Evolutionary conservation across 2,797 vertebrate genomes (phyloP), one percentile per base, ranked within the genome.

Genomic region (Catharus ustulatus): DNA sequence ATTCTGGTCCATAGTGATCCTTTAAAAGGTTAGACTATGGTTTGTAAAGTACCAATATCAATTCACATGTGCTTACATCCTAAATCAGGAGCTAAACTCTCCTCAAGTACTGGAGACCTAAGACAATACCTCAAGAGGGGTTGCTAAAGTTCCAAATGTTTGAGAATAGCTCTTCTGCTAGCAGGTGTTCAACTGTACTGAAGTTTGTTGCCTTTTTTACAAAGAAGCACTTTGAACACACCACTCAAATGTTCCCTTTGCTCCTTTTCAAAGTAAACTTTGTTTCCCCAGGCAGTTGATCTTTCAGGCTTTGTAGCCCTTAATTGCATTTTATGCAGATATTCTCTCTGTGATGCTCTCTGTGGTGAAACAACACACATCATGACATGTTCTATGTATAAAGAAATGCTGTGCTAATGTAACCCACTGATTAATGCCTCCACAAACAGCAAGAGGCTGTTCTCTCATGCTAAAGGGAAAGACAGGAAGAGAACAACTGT

Each of bases 251-350:
- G 38, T 36, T 94, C 71, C 42, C 48, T 89, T 48, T 66, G 29
- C 66, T 87, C 48, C 58, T 62, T 58, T 83, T 77, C 69, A 63
- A 93, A 93, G 84, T 9, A 67, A 93, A 86, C 62, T 81, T 85
- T 20, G 16, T 86, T 81, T 88, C 85, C 62, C 66, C 76, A 88
- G 79, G 82, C 91, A 85, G 58, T 13, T 75, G 82, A 74, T 81
- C 61, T 72, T 30, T 63, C 49, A 48, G 58, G 66, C 43, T 88
- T 75, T 55, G 46, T 40, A 71, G 78, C 40, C 36, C 24, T 90
- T 83, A 85, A 61, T 18, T 81, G 69, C 79, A 52, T 84, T 78
- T 91, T 57, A 71, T 76, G 55, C 64, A 90, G 52, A 63, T 54
- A 64, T 27, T 73, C 1, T 4, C 49, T 63, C 32, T 29, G 27